Conservation (phyloP, 2,797 vertebrate species). For the Rhinella marina region DNA sequence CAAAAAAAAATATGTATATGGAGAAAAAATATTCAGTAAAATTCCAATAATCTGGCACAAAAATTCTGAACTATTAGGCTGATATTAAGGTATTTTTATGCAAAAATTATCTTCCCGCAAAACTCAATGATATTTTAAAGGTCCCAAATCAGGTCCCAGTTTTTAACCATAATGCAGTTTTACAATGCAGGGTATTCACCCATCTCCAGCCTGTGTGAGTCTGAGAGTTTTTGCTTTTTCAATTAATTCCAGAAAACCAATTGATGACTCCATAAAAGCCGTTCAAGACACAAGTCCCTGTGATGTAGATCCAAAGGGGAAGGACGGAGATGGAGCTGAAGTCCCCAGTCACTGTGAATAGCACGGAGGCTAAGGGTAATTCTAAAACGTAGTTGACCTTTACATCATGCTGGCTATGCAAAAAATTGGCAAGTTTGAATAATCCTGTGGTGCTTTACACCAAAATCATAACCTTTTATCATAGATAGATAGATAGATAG, state of each 20-base stretch:
- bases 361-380: background rate
- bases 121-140: no score
- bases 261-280: background rate
- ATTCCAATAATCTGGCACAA: background rate
- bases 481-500: no score
- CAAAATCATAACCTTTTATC: background rate
- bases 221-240: background rate
- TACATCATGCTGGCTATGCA: background rate
- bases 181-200: background rate
- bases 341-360: background rate
- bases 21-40: background rate
- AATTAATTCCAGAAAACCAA: background rate
- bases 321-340: background rate
- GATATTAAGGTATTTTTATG: background rate
- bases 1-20: background rate
- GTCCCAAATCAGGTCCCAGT: no score
- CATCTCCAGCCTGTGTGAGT: background rate
- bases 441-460: background rate
- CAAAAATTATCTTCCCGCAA: no score
- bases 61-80: background rate
- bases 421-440: background rate
- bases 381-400: background rate
- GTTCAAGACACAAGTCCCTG: background rate
- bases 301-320: background rate
- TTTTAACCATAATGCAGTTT: background rate